Evolutionary conservation across 2,113 vertebrate species (phyloP).

Genomic region (Martes martes): DNA sequence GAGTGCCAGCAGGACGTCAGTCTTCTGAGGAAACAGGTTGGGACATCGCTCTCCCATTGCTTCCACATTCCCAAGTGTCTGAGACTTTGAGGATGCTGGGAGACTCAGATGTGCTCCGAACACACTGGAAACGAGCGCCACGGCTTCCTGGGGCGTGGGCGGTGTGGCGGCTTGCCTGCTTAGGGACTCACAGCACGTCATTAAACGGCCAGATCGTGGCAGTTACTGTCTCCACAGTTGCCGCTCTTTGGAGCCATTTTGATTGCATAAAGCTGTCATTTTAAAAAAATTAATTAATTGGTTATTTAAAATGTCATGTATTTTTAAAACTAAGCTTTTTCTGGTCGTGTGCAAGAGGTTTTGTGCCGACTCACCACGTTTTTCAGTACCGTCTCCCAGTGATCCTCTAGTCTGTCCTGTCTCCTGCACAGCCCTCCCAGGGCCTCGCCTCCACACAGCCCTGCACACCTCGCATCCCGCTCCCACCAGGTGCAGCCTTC

Average conservation of each 20-base stretch:
- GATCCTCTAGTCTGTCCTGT: background rate
- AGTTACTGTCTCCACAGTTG: background rate
- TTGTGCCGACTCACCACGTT: background rate
- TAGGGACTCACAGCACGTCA: background rate
- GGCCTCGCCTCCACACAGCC: rapidly evolving
- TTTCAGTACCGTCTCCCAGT: background rate
- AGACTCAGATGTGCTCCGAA: background rate
- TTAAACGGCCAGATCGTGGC: background rate
- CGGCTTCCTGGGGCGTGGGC: background rate
- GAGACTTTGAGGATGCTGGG: background rate
- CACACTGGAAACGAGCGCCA: background rate
- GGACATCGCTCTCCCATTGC: background rate
- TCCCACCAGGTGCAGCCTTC: background rate
- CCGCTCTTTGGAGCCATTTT: background rate
- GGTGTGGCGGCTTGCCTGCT: background rate
- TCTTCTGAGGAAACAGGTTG: conserved; percentile 96
- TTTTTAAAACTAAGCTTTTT: background rate
- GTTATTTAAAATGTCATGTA: background rate
- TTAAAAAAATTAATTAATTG: too few species aligned
- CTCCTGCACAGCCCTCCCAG: background rate
- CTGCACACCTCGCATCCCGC: too few species aligned
- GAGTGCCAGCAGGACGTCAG: conserved; percentile 94
- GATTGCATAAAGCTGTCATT: background rate
- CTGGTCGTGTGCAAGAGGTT: background rate
- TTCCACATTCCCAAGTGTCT: background rate